Conservation (phyloP, 2,888 invertebrate species). For the Drosophila peninsularis region DNA sequence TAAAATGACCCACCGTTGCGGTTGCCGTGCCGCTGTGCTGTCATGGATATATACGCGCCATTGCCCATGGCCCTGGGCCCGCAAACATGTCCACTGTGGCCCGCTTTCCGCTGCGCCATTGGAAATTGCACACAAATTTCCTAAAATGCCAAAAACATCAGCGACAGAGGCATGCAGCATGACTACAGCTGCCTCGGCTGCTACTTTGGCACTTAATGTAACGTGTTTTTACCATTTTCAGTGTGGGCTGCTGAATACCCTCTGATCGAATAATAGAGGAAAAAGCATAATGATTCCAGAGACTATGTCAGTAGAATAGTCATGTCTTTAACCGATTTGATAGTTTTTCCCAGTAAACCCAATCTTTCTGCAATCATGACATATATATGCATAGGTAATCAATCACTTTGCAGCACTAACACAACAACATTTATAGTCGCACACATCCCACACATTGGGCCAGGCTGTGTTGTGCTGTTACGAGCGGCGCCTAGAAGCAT, state of each 20-base stretch:
- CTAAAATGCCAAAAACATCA: conserved; percentile 60
- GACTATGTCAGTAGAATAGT: background rate
- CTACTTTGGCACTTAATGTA: conserved; percentile 65
- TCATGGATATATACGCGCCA: conserved; percentile 46
- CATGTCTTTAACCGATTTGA: background rate
- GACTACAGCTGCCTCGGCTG: conserved; percentile 21
- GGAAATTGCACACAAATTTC: conserved; percentile 60
- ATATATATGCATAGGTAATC: conserved; percentile 3
- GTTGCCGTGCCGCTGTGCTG: conserved; percentile 19
- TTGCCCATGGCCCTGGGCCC: conserved; percentile 19
- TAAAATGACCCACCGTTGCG: conserved; percentile 40
- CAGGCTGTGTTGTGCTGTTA: conserved; percentile 2
- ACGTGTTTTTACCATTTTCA: conserved; percentile 32
- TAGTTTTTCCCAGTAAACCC: background rate
- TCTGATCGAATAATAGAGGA: background rate
- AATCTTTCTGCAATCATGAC: background rate
- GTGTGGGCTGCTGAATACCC: conserved; percentile 36
- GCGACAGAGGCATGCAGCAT: conserved; percentile 34
- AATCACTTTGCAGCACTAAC: background rate
- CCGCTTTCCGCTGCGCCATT: conserved; percentile 23
- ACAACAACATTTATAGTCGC: conserved; percentile 6
- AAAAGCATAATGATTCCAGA: background rate
- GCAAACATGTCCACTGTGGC: conserved; percentile 27
- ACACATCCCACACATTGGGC: background rate
- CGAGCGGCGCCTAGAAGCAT: conserved; percentile 33